Evolutionary conservation across 2,797 vertebrate species (phyloP), one percentile per base, ranked within the genome.

Genomic region (Masticophis lateralis): DNA sequence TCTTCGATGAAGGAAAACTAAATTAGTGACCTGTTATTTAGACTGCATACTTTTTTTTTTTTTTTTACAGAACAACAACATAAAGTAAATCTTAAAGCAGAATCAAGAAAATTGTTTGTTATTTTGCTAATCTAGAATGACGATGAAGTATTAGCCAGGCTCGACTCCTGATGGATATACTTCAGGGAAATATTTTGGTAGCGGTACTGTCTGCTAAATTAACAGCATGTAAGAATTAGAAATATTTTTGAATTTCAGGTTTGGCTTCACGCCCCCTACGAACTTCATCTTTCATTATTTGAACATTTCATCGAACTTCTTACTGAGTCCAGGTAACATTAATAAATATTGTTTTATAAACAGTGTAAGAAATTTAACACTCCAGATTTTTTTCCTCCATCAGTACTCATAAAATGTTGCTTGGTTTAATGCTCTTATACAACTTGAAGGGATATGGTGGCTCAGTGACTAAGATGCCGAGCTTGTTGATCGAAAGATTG

Each of bases 291-390:
- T 95, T 99, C 99, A 9, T 98, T 99, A 88, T 99, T 99, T 95
- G 99, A 99, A 94, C 99, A 99, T 96, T 99, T 99, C 95, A 99
- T 99, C 18, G 99, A 99, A 93, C 98, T 99, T 94, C 98, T 99
- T 90, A 99, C 99, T 6, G 99, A 99, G 96, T 99, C 99, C 91
- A 99, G 99, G 99, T 98, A 98, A 91, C n/a, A 18, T 5, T 47
- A 37, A 5, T 32, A 27, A 32, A 2, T 96, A 83, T 96, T 96
- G 10, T 86, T 12, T 88, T 56, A 12, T 86, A 86, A 87, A 60
- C 5, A 47, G n/a, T 27, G 2, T n/a, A n/a, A n/a, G 28, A 87
- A 53, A 9, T 55, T 87, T 27, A 87, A 87, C n/a, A 69, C 37
- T 43, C 22, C 13, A 69, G 13, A 27, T 47, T 59, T 79, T 60